Percentiles rank a stretch among this genome's conserved stretches.
These are phyloP conservation scores for Cataglyphis albicans DNA, from an alignment of 2,888 invertebrate species.

Conservation along the genomic window DNA sequence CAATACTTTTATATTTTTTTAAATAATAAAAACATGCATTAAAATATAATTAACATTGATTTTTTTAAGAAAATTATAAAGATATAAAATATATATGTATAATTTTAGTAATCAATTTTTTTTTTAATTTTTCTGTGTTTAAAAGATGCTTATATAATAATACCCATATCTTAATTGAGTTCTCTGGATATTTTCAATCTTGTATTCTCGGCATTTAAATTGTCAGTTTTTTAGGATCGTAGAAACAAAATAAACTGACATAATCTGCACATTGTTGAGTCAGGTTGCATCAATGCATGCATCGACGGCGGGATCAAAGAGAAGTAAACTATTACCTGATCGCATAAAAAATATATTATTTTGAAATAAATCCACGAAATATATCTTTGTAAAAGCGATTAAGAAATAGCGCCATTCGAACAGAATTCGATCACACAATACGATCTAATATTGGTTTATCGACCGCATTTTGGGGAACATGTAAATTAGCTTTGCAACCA, in stretches of 20 bases:
- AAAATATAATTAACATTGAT: not conserved
- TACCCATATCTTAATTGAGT: not conserved
- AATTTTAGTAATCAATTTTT: not conserved
- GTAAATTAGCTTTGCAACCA: slow-evolving; percentile 57
- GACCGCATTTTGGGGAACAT: slow-evolving; percentile 57
- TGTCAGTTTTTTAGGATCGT: not conserved
- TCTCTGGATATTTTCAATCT: not conserved
- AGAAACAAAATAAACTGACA: not conserved
- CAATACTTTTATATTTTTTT: not conserved
- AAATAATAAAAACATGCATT: not conserved
- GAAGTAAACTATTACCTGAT: not conserved
- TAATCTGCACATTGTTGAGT: not conserved
- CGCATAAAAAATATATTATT: not conserved
- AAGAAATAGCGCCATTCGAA: not conserved
- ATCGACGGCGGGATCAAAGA: slow-evolving; percentile 29
- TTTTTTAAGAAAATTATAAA: not conserved
- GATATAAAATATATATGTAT: not conserved
- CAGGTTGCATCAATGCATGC: not conserved
- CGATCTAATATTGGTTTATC: slow-evolving; percentile 65
- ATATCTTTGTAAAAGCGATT: not conserved
- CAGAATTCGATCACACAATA: not conserved
- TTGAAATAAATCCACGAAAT: not conserved
- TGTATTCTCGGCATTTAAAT: slow-evolving; percentile 10
- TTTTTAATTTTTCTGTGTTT: not conserved
- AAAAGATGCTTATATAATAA: not conserved